phyloP scores from a whole-genome alignment of 2,797 vertebrate species.

The Manis pentadactyla region DNA sequence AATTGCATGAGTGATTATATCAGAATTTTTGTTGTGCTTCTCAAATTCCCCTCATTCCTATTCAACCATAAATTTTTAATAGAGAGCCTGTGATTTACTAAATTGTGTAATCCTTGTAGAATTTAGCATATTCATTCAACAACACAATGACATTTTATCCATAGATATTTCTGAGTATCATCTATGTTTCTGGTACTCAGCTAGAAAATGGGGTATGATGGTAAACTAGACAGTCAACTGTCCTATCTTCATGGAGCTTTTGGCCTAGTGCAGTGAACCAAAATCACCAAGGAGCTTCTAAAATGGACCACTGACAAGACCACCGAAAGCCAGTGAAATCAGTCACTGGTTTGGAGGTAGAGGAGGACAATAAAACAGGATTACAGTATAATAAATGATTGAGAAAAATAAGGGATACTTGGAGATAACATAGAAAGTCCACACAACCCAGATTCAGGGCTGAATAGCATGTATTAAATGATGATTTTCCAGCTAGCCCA shows the following conservation, averaged over 20 bases:
- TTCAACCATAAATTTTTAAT: constrained; percentile 24
- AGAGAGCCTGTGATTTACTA: neutral
- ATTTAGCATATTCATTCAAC: neutral
- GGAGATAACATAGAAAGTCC: neutral
- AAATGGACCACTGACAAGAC: neutral
- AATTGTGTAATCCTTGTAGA: neutral
- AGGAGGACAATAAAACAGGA: neutral
- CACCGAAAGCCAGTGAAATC: neutral
- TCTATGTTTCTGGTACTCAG: neutral
- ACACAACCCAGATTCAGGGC: neutral
- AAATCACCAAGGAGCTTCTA: neutral
- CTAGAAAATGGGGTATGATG: neutral
- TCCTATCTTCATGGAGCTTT: neutral
- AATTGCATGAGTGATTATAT: neutral
- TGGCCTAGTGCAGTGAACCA: neutral
- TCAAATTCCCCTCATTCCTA: neutral
- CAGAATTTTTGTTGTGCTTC: neutral
- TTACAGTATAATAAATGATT: neutral
- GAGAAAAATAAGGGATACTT: neutral
- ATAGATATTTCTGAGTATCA: neutral
- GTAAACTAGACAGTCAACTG: neutral
- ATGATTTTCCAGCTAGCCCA: neutral
- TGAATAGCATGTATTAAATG: neutral
- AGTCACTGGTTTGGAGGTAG: neutral
- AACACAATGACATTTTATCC: neutral